Conservation (phyloP, 2,113 vertebrate species). For the Prolemur simus region DNA sequence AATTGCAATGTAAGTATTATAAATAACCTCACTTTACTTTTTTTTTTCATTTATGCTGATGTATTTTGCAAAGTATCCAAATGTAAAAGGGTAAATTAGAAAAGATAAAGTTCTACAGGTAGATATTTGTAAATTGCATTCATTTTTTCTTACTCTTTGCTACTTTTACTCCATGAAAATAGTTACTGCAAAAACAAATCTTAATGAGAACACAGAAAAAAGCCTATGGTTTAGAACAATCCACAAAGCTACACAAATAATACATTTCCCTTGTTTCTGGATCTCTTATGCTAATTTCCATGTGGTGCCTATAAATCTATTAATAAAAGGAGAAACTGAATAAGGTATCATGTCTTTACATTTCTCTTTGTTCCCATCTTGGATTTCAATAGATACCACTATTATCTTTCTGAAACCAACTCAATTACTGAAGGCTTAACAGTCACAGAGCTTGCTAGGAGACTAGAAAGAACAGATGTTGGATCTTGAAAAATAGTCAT, state of each 20-base stretch:
- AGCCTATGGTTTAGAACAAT: not conserved
- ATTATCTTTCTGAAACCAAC: not conserved
- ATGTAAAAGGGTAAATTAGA: not conserved
- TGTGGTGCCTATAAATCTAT: not conserved
- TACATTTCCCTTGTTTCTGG: fast-evolving
- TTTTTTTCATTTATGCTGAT: not conserved
- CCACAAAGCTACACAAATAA: fast-evolving
- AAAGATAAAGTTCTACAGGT: not conserved
- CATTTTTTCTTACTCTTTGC: not conserved
- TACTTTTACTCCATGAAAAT: not conserved
- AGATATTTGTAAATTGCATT: not conserved
- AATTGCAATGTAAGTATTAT: not conserved
- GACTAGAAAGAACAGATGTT: not conserved
- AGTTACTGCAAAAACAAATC: not conserved
- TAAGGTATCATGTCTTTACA: not conserved
- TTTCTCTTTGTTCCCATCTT: not conserved
- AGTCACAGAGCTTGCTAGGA: not conserved
- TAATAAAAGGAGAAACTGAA: not conserved
- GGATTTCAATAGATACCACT: not conserved
- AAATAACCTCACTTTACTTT: not conserved
- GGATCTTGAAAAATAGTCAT: not conserved
- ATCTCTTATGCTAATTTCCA: not conserved
- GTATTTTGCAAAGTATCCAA: not conserved
- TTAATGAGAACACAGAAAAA: not conserved
- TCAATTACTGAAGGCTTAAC: not conserved